A percentile compares a stretch with the other conserved stretches of the same genome.
Conservation (phyloP, 2,888 invertebrate species). For the Xestia xanthographa region DNA sequence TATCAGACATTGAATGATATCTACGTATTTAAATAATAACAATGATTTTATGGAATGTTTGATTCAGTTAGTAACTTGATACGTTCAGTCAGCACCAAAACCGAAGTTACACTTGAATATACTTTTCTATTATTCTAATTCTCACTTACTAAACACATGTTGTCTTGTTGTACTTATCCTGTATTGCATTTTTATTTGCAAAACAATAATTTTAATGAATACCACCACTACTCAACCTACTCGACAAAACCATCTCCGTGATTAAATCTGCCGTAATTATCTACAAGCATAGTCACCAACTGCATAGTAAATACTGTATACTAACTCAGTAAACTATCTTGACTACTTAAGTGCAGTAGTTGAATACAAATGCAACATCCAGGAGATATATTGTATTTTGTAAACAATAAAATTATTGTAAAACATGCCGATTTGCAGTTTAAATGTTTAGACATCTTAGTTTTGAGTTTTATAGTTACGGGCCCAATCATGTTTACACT, state of each 20-base stretch:
- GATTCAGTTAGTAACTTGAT: too few relatives aligned
- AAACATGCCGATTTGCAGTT: conserved; percentile 17
- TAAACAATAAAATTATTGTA: conserved; percentile 24
- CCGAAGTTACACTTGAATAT: too few relatives aligned
- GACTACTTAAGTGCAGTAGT: conserved; percentile 17
- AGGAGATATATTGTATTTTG: conserved; percentile 23
- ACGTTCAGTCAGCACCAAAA: too few relatives aligned
- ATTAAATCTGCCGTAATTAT: conserved; percentile 30
- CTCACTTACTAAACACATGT: too few relatives aligned
- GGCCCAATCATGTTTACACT: neutral
- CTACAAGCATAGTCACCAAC: neutral
- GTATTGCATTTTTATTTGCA: neutral
- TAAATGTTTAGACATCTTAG: conserved; percentile 17
- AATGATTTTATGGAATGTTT: too few relatives aligned
- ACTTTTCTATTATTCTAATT: too few relatives aligned
- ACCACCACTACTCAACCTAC: neutral
- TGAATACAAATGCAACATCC: conserved; percentile 42
- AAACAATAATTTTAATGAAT: too few relatives aligned
- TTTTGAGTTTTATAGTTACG: too few relatives aligned
- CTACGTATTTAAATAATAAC: too few relatives aligned
- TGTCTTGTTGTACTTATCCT: neutral
- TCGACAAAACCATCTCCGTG: neutral
- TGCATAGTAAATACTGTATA: conserved; percentile 24
- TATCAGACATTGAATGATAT: too few relatives aligned
- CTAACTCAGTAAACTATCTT: conserved; percentile 11